Evolutionary conservation across 2,113 vertebrate species (phyloP).

Genomic region (Fregetta grallaria): DNA sequence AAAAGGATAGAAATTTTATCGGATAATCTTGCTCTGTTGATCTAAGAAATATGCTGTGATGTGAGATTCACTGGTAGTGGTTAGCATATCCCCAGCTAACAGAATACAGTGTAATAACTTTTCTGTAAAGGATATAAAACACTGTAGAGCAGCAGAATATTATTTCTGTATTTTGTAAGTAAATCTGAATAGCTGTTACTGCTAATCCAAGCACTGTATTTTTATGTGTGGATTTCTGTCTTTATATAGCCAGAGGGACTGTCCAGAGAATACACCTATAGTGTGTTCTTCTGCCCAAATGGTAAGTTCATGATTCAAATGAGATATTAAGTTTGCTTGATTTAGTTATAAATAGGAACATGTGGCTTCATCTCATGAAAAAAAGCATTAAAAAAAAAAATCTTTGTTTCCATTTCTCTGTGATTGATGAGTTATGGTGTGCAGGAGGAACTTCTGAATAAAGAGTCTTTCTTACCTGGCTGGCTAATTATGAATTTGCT

Average conservation of each 20-base stretch:
- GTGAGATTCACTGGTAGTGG: not conserved
- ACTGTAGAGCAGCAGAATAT: not conserved
- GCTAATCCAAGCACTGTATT: not conserved
- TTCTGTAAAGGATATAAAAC: not conserved
- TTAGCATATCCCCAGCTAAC: not conserved
- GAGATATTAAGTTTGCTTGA: not conserved
- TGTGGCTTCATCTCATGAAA: not conserved
- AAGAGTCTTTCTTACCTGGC: slow-evolving; percentile 20
- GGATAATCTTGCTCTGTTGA: not conserved
- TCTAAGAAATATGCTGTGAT: not conserved
- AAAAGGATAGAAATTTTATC: not conserved
- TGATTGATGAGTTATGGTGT: slow-evolving; percentile 28
- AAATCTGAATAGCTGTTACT: not conserved
- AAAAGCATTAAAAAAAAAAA: not conserved
- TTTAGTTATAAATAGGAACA: not conserved
- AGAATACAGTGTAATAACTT: not conserved
- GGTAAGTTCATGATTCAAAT: slow-evolving; percentile 72
- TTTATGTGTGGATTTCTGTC: slow-evolving; percentile 7
- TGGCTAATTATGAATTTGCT: slow-evolving; percentile 55
- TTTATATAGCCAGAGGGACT: slow-evolving; percentile 86
- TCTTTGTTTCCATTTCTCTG: not conserved
- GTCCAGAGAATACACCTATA: slow-evolving; percentile 89
- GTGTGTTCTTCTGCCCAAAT: slow-evolving; percentile 93
- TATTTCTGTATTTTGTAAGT: not conserved
- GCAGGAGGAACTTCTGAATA: slow-evolving; percentile 2